Evolutionary conservation across 2,113 vertebrate genomes (phyloP), one percentile per base, ranked within the genome.

Genomic region (Triplophysa tibetana): DNA sequence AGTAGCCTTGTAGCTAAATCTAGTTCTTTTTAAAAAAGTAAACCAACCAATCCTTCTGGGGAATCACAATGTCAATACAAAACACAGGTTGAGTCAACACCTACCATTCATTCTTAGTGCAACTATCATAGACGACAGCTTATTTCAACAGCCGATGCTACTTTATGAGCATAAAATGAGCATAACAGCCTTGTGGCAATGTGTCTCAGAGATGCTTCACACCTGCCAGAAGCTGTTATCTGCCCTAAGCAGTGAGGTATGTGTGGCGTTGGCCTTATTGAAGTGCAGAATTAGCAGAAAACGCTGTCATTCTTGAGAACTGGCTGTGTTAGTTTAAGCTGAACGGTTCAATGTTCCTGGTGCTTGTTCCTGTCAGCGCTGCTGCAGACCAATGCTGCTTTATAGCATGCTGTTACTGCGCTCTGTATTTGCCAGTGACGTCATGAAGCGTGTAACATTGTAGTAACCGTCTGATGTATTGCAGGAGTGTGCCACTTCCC

Each of bases 221-320:
- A 45, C 13, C 19, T 58, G 65, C 14, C 45, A 50, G 60, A 65
- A 54, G 19, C 45, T 50, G 38, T 75, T 75, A 63, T 75, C 58
- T 75, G 33, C 56, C 26, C 58, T 3, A 9, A 63, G 73, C 73
- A 63, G 58, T 29, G 45, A 75, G 21, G n/a, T 29, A 29, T 41
- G 24, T 62, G 41, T 63, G 48, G 58, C 23, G 4, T 17, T 26
- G 16, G 10, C 45, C 58, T 75, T 58, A 75, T 19, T 63, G 21
- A 75, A 41, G 58, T 62, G 41, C 60, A 62, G 58, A 48, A 75
- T 75, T 75, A 75, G 60, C 41, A 75, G 72, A 21, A 62, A 63
- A 29, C 38, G 45, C 56, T 75, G 43, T 75, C 72, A 13, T 61
- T 75, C 72, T 75, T 48, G 58, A 75, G 56, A 61, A 41, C 41